Base-by-base conservation (phyloP, 2,797 vertebrate genomes). In the Mionectes olivaceus region DNA sequence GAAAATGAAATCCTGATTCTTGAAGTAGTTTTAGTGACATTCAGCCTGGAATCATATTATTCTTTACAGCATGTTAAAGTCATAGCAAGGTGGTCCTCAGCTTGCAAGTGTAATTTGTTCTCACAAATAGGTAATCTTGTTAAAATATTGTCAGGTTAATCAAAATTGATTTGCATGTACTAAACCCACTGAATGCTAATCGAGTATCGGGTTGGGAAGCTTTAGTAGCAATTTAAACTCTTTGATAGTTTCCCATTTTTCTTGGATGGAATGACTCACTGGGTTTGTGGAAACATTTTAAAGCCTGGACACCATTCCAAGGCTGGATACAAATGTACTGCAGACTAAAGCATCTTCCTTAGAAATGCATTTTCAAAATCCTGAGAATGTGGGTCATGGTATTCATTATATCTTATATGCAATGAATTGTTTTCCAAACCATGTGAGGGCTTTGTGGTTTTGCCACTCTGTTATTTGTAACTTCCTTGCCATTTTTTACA, bases 101-200 rank as follows among this genome's bases (percentile, higher is more conserved):
- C 87, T 96, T 93, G 90, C 56, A 68, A 97, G 96, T 85, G 92
- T 89, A 96, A 97, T 97, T 98, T 95, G 89, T 82, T 92, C 88
- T 96, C 95, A 90, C 82, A 94, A 96, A 94, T 89, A 95, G 59
- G 75, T 97, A 96, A 97, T 96, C 90, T 94, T 90, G 95, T 97
- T 97, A 97, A 96, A 97, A 96, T 97, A 97, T 94, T 96, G 94
- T 96, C 90, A 95, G 73, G 89, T 94, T 97, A 97, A 98, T 97
- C 96, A 95, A 94, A 98, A 98, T 97, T 97, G 96, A 97, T 97
- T 97, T 94, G 92, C 39, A 39, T 91, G 85, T 94, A 90, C 92
- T 93, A 96, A 96, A 93, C 60, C 76, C 83, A 84, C 78, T 50
- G 91, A 96, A 95, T 96, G 67, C 87, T 98, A 95, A 97, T 97